Base-by-base conservation (phyloP, 2,113 vertebrate genomes). In the Dipodomys stephensi region DNA sequence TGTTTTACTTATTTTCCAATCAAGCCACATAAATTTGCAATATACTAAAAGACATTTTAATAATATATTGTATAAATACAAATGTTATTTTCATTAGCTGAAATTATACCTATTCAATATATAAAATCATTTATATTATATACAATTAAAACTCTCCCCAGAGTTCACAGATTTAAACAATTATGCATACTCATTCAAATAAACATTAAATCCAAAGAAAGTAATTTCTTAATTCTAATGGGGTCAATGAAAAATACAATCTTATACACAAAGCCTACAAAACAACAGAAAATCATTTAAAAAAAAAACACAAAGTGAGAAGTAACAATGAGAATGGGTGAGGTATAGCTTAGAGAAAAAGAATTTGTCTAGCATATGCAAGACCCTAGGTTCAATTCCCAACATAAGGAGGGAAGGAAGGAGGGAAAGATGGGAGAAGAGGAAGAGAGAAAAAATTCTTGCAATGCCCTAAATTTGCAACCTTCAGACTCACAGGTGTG, bases 1-100 rank as follows among this genome's bases (percentile, higher is more conserved):
- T 92, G 83, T 20, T 79, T 64, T 25, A 88, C 92, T 78, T 86
- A 22, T 78, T 93, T 84, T 85, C 7, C 94, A 46, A 83, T 82
- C 35, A 88, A 74, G 32, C 23, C 74, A 39, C 49, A 85, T 91
- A 60, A 23, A 88, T 18, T 89, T 32, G 46, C 13, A 83, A 20
- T 68, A 57, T 62, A 8, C n/a, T 57, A 57, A 49, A 93, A 88
- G 5, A 88, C 9, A 11, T 68, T 89, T 85, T 44, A 49, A 82
- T 73, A 71, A 90, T 64, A 71, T 20, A 78, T 39, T 84, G 8
- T 76, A 86, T 15, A 87, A 15, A 65, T 82, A 65, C 4, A 90
- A 62, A 79, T 76, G 44, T 93, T 87, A 67, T 30, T 92, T 83
- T 81, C 84, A 83, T 72, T 83, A 77, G 30, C 49, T 65, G 32